Percentiles rank a stretch among this genome's conserved stretches.
Evolutionary conservation across 2,888 invertebrate species (phyloP).

Genomic region (Chalcosyrphus nemorum): DNA sequence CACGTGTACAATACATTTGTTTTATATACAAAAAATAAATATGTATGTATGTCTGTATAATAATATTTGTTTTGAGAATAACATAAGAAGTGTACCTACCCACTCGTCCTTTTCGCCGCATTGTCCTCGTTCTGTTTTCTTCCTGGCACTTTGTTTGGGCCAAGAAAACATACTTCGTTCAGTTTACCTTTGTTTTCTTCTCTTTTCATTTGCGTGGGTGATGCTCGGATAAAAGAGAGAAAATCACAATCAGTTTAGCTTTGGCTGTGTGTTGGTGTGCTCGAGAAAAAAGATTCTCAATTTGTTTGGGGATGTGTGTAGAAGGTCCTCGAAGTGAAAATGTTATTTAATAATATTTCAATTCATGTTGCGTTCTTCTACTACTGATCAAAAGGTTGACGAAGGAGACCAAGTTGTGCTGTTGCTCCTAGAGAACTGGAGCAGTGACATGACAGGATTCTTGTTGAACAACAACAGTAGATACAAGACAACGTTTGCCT

Average conservation of each 20-base stretch:
- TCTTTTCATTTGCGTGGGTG: background rate
- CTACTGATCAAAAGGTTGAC: constrained; percentile 35
- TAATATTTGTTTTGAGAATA: constrained; percentile 35
- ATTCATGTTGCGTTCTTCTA: constrained; percentile 24
- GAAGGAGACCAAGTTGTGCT: background rate
- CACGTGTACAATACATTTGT: constrained; percentile 39
- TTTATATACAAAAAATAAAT: constrained; percentile 19
- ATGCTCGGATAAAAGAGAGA: background rate
- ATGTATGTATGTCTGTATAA: background rate
- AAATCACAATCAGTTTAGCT: too few relatives aligned
- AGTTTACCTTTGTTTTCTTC: constrained; percentile 38
- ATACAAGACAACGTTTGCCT: constrained; percentile 19
- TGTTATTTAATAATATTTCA: constrained; percentile 32
- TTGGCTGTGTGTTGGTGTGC: background rate
- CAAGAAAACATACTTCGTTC: constrained; percentile 15
- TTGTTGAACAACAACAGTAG: background rate
- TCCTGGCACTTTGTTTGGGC: constrained; percentile 27
- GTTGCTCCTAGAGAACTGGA: background rate
- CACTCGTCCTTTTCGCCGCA: background rate
- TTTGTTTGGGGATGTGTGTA: background rate
- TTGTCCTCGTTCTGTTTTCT: constrained; percentile 20
- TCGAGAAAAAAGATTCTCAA: background rate
- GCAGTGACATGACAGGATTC: constrained; percentile 4
- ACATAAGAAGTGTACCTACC: constrained; percentile 3
- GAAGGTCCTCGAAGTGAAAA: constrained; percentile 10